phyloP scores from a whole-genome alignment of 2,797 vertebrate species.

The Strix occidentalis region DNA sequence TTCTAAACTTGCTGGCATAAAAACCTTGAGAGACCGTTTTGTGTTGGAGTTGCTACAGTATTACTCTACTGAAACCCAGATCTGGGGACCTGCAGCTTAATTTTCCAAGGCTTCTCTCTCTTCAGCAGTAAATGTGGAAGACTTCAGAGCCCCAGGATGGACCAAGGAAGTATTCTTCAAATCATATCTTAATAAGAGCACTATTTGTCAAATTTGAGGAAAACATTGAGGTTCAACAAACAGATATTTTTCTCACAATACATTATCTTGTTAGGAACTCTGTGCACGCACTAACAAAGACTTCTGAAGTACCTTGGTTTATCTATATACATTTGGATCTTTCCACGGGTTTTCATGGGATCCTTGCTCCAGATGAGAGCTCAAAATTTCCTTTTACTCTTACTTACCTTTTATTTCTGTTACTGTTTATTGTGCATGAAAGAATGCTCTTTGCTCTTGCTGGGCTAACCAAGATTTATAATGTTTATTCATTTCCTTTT shows the following conservation, averaged over 20 bases:
- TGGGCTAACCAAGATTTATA: conserved; percentile 20
- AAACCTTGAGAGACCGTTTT: not conserved
- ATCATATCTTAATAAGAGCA: not conserved
- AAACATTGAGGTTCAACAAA: not conserved
- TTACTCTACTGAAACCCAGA: not conserved
- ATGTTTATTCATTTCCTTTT: conserved; percentile 51
- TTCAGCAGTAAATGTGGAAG: not conserved
- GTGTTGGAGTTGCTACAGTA: not conserved
- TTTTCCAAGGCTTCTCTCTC: not conserved
- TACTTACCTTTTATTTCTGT: not conserved
- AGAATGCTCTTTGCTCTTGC: not conserved
- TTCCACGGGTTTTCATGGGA: not conserved
- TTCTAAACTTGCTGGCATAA: not conserved
- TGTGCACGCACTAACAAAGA: not conserved
- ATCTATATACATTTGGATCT: not conserved
- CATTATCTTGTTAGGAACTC: not conserved
- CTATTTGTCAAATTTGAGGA: not conserved
- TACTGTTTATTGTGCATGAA: not conserved
- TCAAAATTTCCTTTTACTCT: not conserved
- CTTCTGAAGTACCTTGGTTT: not conserved
- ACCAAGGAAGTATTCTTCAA: not conserved
- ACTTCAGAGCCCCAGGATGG: not conserved
- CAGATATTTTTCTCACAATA: not conserved
- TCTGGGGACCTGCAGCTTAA: not conserved
- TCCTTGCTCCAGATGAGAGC: not conserved